Conservation (phyloP, 23 tunicate genomes). For the Corella eumyota region DNA sequence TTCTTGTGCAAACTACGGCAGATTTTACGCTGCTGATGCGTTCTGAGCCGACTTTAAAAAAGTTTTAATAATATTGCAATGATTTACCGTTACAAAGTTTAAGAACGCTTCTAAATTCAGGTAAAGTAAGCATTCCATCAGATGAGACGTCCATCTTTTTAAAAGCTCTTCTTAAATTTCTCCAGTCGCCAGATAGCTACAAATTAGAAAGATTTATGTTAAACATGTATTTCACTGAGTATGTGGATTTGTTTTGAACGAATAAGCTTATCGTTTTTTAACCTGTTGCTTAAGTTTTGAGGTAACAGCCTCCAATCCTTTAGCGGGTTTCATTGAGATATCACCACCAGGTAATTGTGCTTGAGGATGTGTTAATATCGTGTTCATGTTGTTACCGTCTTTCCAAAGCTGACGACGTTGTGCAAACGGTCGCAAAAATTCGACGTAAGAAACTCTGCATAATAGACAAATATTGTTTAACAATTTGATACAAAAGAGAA, state of each 20-base stretch:
- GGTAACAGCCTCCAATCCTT: conserved; percentile 63
- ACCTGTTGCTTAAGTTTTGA: conserved; percentile 74
- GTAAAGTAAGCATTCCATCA: conserved; percentile 81
- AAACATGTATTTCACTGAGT: no score
- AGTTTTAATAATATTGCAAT: no score
- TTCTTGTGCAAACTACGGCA: no score
- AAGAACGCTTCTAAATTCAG: conserved; percentile 89
- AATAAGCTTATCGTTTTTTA: no score
- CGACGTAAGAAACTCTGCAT: conserved; percentile 81
- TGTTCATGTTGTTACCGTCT: conserved; percentile 76
- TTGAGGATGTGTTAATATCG: conserved; percentile 66
- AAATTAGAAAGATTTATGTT: background rate
- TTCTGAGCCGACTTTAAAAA: no score
- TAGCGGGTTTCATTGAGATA: conserved; percentile 50
- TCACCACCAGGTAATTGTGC: conserved; percentile 47
- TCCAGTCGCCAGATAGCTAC: conserved; percentile 86
- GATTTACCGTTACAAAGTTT: conserved; percentile 90
- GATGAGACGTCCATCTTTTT: conserved; percentile 89
- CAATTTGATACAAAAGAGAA: no score
- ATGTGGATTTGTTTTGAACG: no score
- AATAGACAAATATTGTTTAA: background rate
- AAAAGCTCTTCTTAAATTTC: conserved; percentile 76
- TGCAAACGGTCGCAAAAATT: conserved; percentile 98
- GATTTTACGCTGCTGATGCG: no score
- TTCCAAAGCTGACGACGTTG: conserved; percentile 68